Conservation (phyloP, 1,140 invertebrate species). For the Amyelois transitella region DNA sequence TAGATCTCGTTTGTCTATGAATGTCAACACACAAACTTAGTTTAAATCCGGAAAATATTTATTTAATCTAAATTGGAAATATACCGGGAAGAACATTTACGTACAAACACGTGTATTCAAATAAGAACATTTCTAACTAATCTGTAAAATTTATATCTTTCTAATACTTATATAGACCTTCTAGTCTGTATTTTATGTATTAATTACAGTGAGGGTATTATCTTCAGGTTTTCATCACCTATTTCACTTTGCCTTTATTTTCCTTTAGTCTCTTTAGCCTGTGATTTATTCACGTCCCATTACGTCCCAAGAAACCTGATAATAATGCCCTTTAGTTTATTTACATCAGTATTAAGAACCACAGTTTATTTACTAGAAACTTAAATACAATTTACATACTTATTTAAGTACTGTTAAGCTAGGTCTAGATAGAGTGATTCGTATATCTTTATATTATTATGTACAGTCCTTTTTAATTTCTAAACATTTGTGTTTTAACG, state of each 20-base stretch:
- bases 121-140: constrained; percentile 49
- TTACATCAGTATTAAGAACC: constrained; percentile 48
- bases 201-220: constrained; percentile 10
- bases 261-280: background rate
- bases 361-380: constrained; percentile 37
- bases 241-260: background rate
- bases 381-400: constrained; percentile 67
- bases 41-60: background rate
- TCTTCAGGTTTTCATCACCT: constrained; percentile 4
- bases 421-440: constrained; percentile 66
- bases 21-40: background rate
- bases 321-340: constrained; percentile 36
- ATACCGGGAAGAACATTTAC: constrained; percentile 30
- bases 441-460: constrained; percentile 61
- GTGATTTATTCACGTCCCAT: background rate
- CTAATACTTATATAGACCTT: constrained; percentile 17
- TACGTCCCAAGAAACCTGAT: constrained; percentile 22
- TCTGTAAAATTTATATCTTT: constrained; percentile 53
- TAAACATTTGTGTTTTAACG: constrained; percentile 61
- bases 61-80: constrained; percentile 5
- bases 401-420: constrained; percentile 48
- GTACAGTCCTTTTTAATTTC: constrained; percentile 48
- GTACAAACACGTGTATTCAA: constrained; percentile 33
- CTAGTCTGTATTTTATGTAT: constrained; percentile 16
- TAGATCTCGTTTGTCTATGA: background rate